Evolutionary conservation across 2,888 invertebrate genomes (phyloP), one percentile per base, ranked within the genome.

Genomic region (Apamea monoglypha): DNA sequence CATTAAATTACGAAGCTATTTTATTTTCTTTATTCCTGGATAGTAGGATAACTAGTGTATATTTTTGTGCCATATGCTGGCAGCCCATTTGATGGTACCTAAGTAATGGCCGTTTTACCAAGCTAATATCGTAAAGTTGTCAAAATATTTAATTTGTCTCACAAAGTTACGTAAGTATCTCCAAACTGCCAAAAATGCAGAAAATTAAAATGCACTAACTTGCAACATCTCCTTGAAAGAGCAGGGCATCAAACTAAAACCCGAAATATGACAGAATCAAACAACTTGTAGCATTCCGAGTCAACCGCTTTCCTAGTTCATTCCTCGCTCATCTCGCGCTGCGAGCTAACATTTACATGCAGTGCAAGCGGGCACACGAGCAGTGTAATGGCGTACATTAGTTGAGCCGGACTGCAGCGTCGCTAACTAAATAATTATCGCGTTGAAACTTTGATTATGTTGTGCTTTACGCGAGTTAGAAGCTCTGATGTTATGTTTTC

Each of bases 361-460:
- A 77, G 78, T 86, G 70, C 80, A 78, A 78, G 69, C 85, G 67
- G 14, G 56, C 78, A 72, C 64, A 69, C 81, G 72, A 81, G 80
- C 74, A 44, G n/a, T 78, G 77, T 85, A 87, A 87, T 88, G 78
- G 76, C 63, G 66, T 29, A 74, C 86, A 89, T 86, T 87, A 83
- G 79, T 81, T 82, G 78, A 81, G 76, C 76, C 70, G 79, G 72
- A 76, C 78, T 61, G 78, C 72, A 75, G 76, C 69, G 69, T 83
- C 78, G 59, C 87, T 82, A 88, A 87, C 88, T 86, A 88, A 87
- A 88, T 88, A 87, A 88, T 87, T 81, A 86, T 76, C 79, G 50
- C 36, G 82, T 74, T 88, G 74, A 84, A 86, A 80, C 84, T 84
- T 86, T 84, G 76, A 86, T 86, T 84, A 88, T 77, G 80, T 78